Evolutionary conservation across 1,140 invertebrate genomes (phyloP).

Genomic region (Drosophila nigromelanica): DNA sequence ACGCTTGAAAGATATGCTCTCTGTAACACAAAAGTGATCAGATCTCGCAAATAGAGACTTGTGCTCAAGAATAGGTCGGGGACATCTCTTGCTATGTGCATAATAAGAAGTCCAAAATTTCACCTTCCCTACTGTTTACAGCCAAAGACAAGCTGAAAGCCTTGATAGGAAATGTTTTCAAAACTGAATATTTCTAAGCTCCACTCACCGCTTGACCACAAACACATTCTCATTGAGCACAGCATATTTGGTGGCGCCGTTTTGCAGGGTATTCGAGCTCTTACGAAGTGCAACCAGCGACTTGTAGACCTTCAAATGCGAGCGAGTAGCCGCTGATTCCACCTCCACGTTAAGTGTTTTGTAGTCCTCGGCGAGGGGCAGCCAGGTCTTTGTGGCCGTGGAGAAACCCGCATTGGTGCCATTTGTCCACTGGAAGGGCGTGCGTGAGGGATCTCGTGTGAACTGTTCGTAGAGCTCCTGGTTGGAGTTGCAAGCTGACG

Average conservation of each 20-base stretch:
- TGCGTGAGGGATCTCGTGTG: conserved; percentile 88
- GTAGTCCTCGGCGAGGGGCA: conserved; percentile 87
- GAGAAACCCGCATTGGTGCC: conserved; percentile 85
- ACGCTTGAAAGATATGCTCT: too few species aligned
- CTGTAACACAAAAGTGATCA: too few species aligned
- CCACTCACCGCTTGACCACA: conserved; percentile 72
- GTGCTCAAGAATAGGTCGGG: too few species aligned
- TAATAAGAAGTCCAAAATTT: too few species aligned
- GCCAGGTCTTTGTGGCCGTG: conserved; percentile 85
- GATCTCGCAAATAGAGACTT: too few species aligned
- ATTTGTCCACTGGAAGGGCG: conserved; percentile 91
- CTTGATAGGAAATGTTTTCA: too few species aligned
- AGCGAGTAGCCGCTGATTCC: conserved; percentile 47
- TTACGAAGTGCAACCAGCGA: conserved; percentile 55
- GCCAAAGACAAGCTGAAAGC: too few species aligned
- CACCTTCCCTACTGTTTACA: too few species aligned
- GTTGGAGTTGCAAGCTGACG: conserved; percentile 85
- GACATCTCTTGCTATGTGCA: too few species aligned
- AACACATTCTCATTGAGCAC: conserved; percentile 80
- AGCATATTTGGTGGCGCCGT: conserved; percentile 77
- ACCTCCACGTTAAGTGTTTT: conserved; percentile 84
- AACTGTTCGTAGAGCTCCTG: conserved; percentile 81
- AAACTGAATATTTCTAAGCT: neutral
- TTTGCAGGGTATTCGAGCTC: conserved; percentile 59
- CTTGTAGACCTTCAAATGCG: conserved; percentile 78